Percentiles rank a stretch among this genome's conserved stretches.
These are phyloP conservation scores for Marmota monax DNA, from an alignment of 2,113 vertebrate genomes.

Conservation along the genomic window DNA sequence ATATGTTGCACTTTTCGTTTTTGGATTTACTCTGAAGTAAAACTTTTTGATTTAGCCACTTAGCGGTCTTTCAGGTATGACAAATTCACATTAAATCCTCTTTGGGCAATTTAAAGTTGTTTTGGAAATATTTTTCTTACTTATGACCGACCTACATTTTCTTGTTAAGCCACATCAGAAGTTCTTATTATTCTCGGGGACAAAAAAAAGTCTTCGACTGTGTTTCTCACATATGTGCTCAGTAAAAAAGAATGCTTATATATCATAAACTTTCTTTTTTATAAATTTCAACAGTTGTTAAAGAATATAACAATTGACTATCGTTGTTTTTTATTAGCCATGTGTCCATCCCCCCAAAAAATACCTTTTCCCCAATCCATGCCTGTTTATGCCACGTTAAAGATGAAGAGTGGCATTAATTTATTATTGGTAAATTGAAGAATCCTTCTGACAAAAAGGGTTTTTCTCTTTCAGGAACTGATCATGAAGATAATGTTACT, in stretches of 20 bases:
- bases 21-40: conserved; percentile 28
- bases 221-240: neutral
- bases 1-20: conserved; percentile 3
- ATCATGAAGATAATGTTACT: neutral
- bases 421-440: neutral
- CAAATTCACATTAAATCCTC: neutral
- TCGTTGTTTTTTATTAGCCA: neutral
- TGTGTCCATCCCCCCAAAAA: neutral
- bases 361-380: neutral
- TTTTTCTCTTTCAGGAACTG: conserved; percentile 58
- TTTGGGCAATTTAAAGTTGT: neutral
- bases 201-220: neutral
- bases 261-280: neutral
- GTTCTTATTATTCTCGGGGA: conserved; percentile 35
- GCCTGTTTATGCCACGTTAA: neutral
- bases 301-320: neutral
- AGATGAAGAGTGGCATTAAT: neutral
- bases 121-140: conserved; percentile 29
- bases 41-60: neutral
- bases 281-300: neutral
- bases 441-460: neutral
- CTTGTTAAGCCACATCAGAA: neutral
- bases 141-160: neutral
- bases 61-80: conserved; percentile 12
- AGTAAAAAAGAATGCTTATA: neutral